phyloP scores from a whole-genome alignment of 2,113 vertebrate species.

The Prionailurus viverrinus region DNA sequence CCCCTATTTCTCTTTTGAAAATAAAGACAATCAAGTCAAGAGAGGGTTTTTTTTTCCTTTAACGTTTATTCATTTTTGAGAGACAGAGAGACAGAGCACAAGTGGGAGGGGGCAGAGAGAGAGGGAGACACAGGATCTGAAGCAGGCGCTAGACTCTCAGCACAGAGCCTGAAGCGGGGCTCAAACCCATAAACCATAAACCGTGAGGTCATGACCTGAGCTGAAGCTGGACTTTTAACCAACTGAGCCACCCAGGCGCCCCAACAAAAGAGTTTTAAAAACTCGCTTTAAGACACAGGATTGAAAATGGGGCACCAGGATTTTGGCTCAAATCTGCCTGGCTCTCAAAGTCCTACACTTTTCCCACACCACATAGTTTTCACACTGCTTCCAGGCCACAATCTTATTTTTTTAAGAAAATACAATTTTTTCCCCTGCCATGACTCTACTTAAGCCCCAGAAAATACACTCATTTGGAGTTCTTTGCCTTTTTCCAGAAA shows the following conservation, averaged over 20 bases:
- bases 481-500: background rate
- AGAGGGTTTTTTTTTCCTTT: background rate
- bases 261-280: background rate
- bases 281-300: background rate
- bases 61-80: too few species aligned
- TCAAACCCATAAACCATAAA: too few species aligned
- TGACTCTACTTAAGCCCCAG: background rate
- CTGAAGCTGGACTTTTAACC: too few species aligned
- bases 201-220: too few species aligned
- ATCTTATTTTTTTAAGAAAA: slow-evolving; percentile 39
- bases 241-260: too few species aligned
- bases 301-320: background rate
- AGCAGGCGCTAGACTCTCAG: too few species aligned
- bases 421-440: background rate
- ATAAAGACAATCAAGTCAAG: background rate
- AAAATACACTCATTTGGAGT: background rate
- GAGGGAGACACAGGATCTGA: too few species aligned
- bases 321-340: background rate
- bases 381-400: slow-evolving; percentile 29
- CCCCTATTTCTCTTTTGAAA: background rate
- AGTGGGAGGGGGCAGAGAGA: too few species aligned
- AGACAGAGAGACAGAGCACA: too few species aligned
- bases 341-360: background rate
- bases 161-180: too few species aligned
- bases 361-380: background rate